Base-by-base conservation (phyloP, 1,140 invertebrate genomes). In the Babylonia areolata region DNA sequence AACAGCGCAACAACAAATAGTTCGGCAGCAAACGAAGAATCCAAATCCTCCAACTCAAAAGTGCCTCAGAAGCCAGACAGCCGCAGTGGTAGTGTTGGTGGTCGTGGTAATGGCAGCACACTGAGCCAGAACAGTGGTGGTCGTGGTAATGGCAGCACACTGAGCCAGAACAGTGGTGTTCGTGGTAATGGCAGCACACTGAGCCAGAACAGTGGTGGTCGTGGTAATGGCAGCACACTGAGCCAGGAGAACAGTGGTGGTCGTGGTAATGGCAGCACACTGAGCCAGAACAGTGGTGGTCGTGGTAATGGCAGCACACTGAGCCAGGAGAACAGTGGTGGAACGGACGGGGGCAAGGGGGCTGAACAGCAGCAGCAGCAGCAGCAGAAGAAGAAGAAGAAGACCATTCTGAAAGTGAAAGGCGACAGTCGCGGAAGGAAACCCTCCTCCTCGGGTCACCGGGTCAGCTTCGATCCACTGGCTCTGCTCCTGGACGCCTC, bases 391-490 rank as follows among this genome's bases (percentile, higher is more conserved):
- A 78, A 79, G 64, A 87, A 85, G 71, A 91, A 89, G 73, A 93
- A 93, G 87, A 91, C 92, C 33, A 92, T 92, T 87, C 87, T 93
- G 84, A n/a, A n/a, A n/a, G 92, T 92, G 84, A 92, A 90, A 78
- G 84, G 79, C 79, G 85, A 84, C 20, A 89, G 87, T 85, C 87
- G 89, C 12, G n/a, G n/a, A n/a, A 88, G 85, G 15, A 91, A 90
- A 58, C 88, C 92, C 73, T 87, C 97, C 88, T 91, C 91, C 69
- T 89, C 92, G 78, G 87, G 97, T 88, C 91, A 92, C 64, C 85
- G 98, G 88, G 99, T 99, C 17, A 99, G 98, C 93, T 99, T 99
- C 93, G 99, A 99, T 95, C 99, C 99, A 17, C 95, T 99, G 82
- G 99, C 99, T 3, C 95, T 99, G 39, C 95, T 99, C 17, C 95